Percentiles rank a stretch among this genome's conserved stretches.
phyloP scores from a whole-genome alignment of 2,888 invertebrate genomes.

The Sinelater perroti region DNA sequence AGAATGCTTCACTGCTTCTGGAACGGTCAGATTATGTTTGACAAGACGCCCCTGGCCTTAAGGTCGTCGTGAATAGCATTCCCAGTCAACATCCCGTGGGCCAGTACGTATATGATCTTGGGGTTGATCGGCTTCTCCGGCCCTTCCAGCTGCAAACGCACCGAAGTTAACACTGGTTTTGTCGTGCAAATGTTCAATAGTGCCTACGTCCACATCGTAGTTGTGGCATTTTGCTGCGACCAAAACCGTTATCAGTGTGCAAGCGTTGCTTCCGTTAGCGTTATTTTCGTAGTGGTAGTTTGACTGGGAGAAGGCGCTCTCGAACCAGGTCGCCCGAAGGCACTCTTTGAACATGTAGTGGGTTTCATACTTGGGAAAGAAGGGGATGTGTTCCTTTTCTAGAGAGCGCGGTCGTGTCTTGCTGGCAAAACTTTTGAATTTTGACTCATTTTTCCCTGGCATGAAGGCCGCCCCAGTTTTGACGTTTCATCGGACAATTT shows the following conservation, averaged over 20 bases:
- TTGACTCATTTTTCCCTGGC: conserved; percentile 28
- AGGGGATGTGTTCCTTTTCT: conserved; percentile 48
- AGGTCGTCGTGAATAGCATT: conserved; percentile 65
- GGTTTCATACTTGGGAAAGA: conserved; percentile 57
- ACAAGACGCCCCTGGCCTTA: conserved; percentile 57
- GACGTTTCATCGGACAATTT: too few species aligned
- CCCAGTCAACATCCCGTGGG: conserved; percentile 67
- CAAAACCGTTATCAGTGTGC: conserved; percentile 68
- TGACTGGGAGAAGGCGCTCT: conserved; percentile 67
- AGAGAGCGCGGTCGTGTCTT: conserved; percentile 7
- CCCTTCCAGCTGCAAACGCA: conserved; percentile 28
- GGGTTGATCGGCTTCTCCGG: conserved; percentile 36
- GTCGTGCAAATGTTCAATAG: too few species aligned
- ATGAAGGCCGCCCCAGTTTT: not conserved
- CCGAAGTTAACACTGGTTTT: too few species aligned
- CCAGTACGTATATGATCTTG: conserved; percentile 61
- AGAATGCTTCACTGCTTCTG: conserved; percentile 63
- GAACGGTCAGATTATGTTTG: conserved; percentile 64
- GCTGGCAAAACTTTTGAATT: conserved; percentile 21
- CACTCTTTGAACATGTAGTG: conserved; percentile 49
- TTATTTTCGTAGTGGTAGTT: conserved; percentile 63
- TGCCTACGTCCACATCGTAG: conserved; percentile 51
- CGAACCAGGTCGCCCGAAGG: conserved; percentile 63
- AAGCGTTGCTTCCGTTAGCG: conserved; percentile 67
- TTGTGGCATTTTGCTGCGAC: conserved; percentile 62